Base-by-base conservation (phyloP, 1,140 invertebrate species). In the Tyrophagus putrescentiae region DNA sequence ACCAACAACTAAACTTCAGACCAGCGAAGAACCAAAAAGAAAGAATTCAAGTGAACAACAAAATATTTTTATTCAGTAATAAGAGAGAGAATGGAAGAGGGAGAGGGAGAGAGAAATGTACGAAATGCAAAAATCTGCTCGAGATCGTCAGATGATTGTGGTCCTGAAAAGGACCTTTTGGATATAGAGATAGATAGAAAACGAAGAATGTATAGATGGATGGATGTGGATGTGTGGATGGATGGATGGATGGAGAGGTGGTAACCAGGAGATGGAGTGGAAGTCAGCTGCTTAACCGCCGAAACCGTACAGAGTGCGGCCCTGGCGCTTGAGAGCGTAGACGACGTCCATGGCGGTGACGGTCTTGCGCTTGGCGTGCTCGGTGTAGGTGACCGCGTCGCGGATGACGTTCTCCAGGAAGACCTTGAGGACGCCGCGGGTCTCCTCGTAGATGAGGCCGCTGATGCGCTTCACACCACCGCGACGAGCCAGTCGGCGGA, bases 331-430 rank as follows among this genome's bases (percentile, higher is more conserved):
- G 36, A 64, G 62, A 28, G 84, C 84, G 67, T 87, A 87, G 25
- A 88, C 85, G 13, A 88, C 83, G 68, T 89, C 84, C 84, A 88
- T 88, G 54, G 84, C 84, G 9, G 85, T 88, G 34, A 80, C 77
- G 21, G 85, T 88, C 73, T 87, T 88, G 62, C 84, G 74, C 73
- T 85, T 86, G 64, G 83, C 82, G 70, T 86, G 82, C 70, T 84
- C 83, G 9, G 82, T 84, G 73, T 86, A 9, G 85, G 83, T 86
- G 54, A 87, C 82, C 9, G 83, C 82, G 71, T 86, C 84, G 57
- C 83, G 76, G 67, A 87, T 87, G 0, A 87, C 82, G 68, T 84
- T 86, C 70, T 85, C 83, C 56, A 87, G 71, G 71, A 87, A 87
- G 0, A 84, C 79, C 70, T 84, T 86, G 25, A 85, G 70, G 0